A percentile compares a stretch with the other conserved stretches of the same genome.
Conservation (phyloP, 2,797 vertebrate genomes). For the Coluber constrictor region DNA sequence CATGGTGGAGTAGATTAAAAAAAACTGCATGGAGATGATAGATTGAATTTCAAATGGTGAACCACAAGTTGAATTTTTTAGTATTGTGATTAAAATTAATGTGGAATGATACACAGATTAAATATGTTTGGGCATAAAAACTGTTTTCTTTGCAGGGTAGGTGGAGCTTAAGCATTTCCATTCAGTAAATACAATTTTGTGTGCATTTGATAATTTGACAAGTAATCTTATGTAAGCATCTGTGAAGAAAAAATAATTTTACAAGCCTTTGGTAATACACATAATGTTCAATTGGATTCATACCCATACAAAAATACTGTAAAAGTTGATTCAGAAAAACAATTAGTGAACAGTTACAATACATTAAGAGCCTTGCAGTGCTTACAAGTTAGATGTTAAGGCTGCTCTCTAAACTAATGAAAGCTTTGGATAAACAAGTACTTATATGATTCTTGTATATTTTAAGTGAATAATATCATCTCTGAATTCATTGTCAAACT, state of each 20-base stretch:
- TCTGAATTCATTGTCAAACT: not conserved
- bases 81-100: slow-evolving; percentile 8
- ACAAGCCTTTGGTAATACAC: not conserved
- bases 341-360: not conserved
- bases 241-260: not conserved
- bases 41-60: not conserved
- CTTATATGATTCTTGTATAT: not conserved
- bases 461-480: not conserved
- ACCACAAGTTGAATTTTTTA: not conserved
- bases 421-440: not conserved
- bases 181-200: not conserved
- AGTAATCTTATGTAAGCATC: not conserved
- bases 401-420: not conserved
- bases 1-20: not conserved
- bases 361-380: not conserved
- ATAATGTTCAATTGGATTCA: not conserved
- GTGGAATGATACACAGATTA: slow-evolving; percentile 23
- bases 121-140: slow-evolving; percentile 31
- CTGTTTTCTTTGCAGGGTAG: slow-evolving; percentile 23
- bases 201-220: not conserved
- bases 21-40: not conserved
- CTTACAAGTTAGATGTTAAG: not conserved
- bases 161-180: not conserved
- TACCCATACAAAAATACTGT: not conserved
- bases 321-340: not conserved